These are phyloP conservation scores for Colius striatus DNA, from an alignment of 2,113 vertebrate genomes.

Conservation along the genomic window DNA sequence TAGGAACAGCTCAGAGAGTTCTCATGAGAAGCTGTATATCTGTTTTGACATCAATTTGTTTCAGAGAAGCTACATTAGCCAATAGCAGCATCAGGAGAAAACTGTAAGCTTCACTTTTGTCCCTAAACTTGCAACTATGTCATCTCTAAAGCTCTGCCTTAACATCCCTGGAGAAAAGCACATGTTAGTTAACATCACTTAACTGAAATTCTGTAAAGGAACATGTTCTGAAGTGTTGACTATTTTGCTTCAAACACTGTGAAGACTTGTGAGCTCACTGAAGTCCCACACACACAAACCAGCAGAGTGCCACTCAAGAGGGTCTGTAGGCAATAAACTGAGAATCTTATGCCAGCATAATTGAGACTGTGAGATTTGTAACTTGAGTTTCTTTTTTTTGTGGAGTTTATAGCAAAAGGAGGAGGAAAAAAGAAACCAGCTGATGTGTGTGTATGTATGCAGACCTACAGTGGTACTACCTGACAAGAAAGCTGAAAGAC, in stretches of 20 bases:
- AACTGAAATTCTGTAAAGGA: conserved; percentile 17
- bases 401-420: not conserved
- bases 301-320: not conserved
- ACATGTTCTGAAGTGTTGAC: not conserved
- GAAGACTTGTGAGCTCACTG: not conserved
- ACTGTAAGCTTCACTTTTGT: conserved; percentile 17
- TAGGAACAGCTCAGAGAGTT: not conserved
- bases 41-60: not conserved
- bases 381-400: not conserved
- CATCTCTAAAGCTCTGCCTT: conserved; percentile 52
- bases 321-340: not conserved
- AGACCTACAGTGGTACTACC: not conserved
- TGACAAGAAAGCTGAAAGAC: not conserved
- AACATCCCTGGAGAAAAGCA: conserved; percentile 3
- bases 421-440: not conserved
- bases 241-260: conserved; percentile 32
- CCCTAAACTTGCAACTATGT: conserved; percentile 48
- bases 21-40: not conserved
- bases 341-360: not conserved
- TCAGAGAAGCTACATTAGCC: not conserved
- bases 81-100: conserved; percentile 58
- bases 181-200: not conserved
- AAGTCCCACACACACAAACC: conserved; percentile 17
- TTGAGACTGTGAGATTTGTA: not conserved
- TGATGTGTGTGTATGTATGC: not conserved